Conservation (phyloP, 2,113 vertebrate genomes). For the Nyctibius bracteatus region DNA sequence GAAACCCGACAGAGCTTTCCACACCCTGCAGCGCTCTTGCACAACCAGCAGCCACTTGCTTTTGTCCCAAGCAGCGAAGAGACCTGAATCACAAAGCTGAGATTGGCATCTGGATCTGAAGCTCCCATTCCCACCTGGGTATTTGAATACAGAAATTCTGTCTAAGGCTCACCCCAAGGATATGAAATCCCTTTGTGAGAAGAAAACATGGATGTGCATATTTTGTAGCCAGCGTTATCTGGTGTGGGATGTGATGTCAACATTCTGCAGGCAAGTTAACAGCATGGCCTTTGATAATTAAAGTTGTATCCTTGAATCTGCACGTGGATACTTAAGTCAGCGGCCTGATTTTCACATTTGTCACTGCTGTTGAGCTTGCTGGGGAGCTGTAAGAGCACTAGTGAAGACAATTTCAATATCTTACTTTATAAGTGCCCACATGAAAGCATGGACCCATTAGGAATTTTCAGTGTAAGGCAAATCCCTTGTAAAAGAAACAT, state of each 20-base stretch:
- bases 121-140: background rate
- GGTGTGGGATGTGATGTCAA: background rate
- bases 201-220: rapidly evolving
- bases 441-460: background rate
- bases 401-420: background rate
- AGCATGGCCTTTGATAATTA: background rate
- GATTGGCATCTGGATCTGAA: background rate
- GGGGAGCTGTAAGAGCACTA: background rate
- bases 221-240: background rate
- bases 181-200: background rate
- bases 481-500: background rate
- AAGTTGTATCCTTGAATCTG: background rate
- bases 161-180: background rate
- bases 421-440: background rate
- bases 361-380: background rate
- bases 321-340: background rate
- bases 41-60: background rate
- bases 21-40: background rate
- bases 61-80: background rate
- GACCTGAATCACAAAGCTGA: background rate
- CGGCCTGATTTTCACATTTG: background rate
- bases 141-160: background rate
- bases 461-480: background rate
- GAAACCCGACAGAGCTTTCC: background rate
- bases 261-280: background rate